Evolutionary conservation across 2,888 invertebrate species (phyloP).

Genomic region (Mythimna ferrago): DNA sequence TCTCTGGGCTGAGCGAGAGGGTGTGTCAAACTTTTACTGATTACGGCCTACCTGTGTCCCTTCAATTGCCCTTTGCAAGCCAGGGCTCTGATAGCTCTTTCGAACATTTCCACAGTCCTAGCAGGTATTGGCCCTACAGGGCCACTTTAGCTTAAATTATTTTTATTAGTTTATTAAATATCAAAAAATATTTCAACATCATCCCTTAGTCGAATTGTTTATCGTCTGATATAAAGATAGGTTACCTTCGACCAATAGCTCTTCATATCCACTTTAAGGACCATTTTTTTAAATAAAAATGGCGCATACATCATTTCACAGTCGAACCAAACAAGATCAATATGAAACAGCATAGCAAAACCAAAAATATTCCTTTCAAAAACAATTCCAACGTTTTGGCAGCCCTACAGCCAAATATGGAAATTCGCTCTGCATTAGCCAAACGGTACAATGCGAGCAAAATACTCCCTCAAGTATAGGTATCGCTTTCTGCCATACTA

Average conservation of each 20-base stretch:
- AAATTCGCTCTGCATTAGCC: constrained; percentile 64
- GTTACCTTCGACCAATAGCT: neutral
- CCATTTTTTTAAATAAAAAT: neutral
- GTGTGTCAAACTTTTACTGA: too few relatives aligned
- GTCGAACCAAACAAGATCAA: constrained; percentile 35
- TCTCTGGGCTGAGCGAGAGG: too few relatives aligned
- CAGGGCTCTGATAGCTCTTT: too few relatives aligned
- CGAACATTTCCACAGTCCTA: too few relatives aligned
- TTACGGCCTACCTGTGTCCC: too few relatives aligned
- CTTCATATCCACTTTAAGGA: neutral
- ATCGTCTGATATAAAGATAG: neutral
- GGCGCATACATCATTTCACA: constrained; percentile 6
- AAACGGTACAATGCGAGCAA: constrained; percentile 63
- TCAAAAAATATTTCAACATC: neutral
- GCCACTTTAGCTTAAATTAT: too few relatives aligned
- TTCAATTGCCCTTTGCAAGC: too few relatives aligned
- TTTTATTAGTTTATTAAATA: too few relatives aligned
- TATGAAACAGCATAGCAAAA: constrained; percentile 12
- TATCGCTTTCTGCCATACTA: constrained; percentile 47
- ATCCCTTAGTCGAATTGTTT: neutral
- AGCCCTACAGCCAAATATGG: constrained; percentile 61
- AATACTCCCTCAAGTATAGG: constrained; percentile 61
- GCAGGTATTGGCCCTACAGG: too few relatives aligned
- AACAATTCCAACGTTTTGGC: constrained; percentile 39
- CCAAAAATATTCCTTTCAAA: constrained; percentile 34